These are phyloP conservation scores for Euthynnus affinis DNA, from an alignment of 2,797 vertebrate species.

Conservation along the genomic window DNA sequence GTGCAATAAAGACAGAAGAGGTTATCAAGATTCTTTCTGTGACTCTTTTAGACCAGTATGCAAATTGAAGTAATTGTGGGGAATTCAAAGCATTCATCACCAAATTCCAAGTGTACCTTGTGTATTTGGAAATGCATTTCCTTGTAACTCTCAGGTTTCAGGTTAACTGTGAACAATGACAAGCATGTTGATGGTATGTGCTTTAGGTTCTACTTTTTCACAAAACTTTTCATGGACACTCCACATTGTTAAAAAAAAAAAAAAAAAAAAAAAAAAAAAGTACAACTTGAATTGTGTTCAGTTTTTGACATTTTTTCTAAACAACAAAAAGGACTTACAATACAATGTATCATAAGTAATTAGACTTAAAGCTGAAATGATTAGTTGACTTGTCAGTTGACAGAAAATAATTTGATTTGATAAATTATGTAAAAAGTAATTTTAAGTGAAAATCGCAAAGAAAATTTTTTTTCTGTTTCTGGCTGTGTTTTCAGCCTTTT, in stretches of 20 bases:
- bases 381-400: background rate
- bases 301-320: too few species aligned
- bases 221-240: background rate
- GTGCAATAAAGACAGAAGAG: background rate
- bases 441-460: too few species aligned
- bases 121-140: too few species aligned
- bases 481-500: too few species aligned
- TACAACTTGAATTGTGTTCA: background rate
- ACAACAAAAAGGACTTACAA: too few species aligned
- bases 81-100: slow-evolving; percentile 1
- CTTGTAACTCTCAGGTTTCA: background rate
- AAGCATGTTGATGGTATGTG: background rate
- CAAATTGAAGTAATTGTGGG: slow-evolving; percentile 14
- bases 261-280: too few species aligned
- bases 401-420: background rate
- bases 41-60: slow-evolving; percentile 19
- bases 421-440: too few species aligned
- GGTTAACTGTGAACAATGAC: background rate
- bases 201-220: too few species aligned
- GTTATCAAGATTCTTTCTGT: slow-evolving; percentile 11
- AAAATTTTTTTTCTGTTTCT: too few species aligned
- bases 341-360: background rate
- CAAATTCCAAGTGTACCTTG: background rate
- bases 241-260: too few species aligned
- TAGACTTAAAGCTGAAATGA: background rate